Evolutionary conservation across 2,797 vertebrate genomes (phyloP).

Genomic region (Loriculus beryllinus): DNA sequence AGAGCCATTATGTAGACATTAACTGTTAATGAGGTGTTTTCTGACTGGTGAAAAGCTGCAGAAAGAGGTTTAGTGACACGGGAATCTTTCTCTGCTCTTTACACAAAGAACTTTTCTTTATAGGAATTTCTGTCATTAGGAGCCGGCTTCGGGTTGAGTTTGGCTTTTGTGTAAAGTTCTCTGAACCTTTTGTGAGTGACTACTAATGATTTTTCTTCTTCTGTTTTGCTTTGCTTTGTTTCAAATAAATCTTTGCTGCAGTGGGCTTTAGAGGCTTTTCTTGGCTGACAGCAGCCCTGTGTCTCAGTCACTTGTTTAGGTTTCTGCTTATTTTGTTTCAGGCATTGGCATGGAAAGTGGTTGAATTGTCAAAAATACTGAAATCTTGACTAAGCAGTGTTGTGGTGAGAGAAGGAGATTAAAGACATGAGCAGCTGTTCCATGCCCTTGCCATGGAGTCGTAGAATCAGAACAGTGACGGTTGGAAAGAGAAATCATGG

Average conservation of each 20-base stretch:
- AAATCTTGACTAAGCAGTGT: not conserved
- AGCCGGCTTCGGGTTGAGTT: not conserved
- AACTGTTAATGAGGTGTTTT: constrained; percentile 60
- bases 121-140: not conserved
- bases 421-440: not conserved
- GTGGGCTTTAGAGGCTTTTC: not conserved
- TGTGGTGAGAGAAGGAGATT: not conserved
- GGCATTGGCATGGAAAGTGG: not conserved
- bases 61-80: constrained; percentile 26
- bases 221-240: not conserved
- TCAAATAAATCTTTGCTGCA: not conserved
- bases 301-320: not conserved
- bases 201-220: not conserved
- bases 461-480: not conserved
- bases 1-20: not conserved
- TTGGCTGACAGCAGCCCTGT: not conserved
- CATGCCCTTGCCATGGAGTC: not conserved
- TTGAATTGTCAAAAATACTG: not conserved
- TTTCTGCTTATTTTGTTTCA: not conserved
- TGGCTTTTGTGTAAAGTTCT: not conserved
- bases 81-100: constrained; percentile 10
- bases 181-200: not conserved
- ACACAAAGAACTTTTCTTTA: constrained; percentile 29
- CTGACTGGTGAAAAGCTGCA: constrained; percentile 53
- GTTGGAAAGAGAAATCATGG: not conserved